A percentile compares a stretch with the other conserved stretches of the same genome.
These are phyloP conservation scores for Chloroclysta siterata DNA, from an alignment of 2,888 invertebrate species.

Conservation along the genomic window DNA sequence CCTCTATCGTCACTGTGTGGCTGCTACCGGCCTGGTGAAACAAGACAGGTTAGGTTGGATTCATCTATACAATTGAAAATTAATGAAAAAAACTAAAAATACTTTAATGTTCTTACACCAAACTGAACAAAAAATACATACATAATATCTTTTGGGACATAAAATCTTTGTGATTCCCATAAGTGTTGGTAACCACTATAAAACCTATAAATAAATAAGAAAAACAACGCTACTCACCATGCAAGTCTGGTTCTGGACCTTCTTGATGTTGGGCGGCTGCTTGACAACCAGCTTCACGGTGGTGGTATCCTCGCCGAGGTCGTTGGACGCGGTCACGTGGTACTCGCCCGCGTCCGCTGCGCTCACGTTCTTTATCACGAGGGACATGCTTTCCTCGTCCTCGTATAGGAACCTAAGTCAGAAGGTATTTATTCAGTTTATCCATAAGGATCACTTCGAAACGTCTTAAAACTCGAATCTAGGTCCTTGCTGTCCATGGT, in stretches of 20 bases:
- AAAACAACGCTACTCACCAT: constrained; percentile 64
- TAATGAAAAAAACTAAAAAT: too few relatives aligned
- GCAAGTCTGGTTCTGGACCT: constrained; percentile 90
- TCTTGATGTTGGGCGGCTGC: constrained; percentile 94
- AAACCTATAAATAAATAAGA: background rate
- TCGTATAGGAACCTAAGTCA: constrained; percentile 94
- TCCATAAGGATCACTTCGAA: too few relatives aligned
- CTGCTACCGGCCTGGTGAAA: constrained; percentile 85
- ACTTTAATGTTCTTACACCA: too few relatives aligned
- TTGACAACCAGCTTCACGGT: constrained; percentile 91
- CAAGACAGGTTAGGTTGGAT: background rate
- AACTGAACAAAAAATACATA: too few relatives aligned
- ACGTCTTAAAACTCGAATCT: too few relatives aligned
- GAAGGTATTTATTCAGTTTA: too few relatives aligned
- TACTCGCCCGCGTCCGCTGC: constrained; percentile 94
- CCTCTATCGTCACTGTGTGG: constrained; percentile 91
- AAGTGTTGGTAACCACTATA: too few relatives aligned
- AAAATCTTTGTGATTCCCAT: too few relatives aligned
- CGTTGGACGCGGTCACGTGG: constrained; percentile 91
- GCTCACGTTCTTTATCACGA: constrained; percentile 94
- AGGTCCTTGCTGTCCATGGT: too few relatives aligned
- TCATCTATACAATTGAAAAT: too few relatives aligned
- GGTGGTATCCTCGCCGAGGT: constrained; percentile 91
- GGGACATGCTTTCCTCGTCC: constrained; percentile 94
- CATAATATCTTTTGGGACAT: too few relatives aligned